Base-by-base conservation (phyloP, 1,140 invertebrate species). In the Pentalonia nigronervosa region DNA sequence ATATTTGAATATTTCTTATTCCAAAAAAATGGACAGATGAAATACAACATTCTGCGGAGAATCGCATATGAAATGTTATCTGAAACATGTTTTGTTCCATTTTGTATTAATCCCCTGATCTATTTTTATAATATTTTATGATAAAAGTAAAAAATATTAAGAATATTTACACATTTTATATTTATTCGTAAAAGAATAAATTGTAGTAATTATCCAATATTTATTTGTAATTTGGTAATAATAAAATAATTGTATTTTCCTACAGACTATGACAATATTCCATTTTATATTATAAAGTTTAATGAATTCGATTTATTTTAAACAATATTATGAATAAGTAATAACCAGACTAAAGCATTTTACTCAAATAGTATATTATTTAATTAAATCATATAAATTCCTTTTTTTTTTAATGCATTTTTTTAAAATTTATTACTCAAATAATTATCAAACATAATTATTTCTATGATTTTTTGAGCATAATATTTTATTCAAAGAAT, bases 1-100 rank as follows among this genome's bases (percentile, higher is more conserved):
- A 76, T 76, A 76, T 76, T 76, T 76, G 60, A 76, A 76, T 76
- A 76, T 76, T 76, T 76, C 60, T 76, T n/a, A 76, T 76, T 76
- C 14, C 30, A 34, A 76, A 53, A 76, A 53, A 76, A 76, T 17
- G 60, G 60, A 76, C n/a, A 76, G 60, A 76, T n/a, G 30, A n/a
- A n/a, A 76, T 34, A 76, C 60, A 76, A n/a, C 30, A n/a, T n/a
- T 76, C 11, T 76, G 30, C 17, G 11, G 60, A n/a, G 30, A 76
- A 34, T 76, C 17, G 30, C 30, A 76, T 76, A 76, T 76, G 14
- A 6, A 76, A n/a, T n/a, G n/a, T 76, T 76, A 76, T 76, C n/a
- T 17, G 60, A 76, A 76, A 76, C 30, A 34, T 76, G 60, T n/a
- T 76, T 76, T 76, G 14, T 76, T 67, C 30, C 14, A 76, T 76